Base-by-base conservation (phyloP, 2,113 vertebrate species). In the Rhinoptilus africanus region DNA sequence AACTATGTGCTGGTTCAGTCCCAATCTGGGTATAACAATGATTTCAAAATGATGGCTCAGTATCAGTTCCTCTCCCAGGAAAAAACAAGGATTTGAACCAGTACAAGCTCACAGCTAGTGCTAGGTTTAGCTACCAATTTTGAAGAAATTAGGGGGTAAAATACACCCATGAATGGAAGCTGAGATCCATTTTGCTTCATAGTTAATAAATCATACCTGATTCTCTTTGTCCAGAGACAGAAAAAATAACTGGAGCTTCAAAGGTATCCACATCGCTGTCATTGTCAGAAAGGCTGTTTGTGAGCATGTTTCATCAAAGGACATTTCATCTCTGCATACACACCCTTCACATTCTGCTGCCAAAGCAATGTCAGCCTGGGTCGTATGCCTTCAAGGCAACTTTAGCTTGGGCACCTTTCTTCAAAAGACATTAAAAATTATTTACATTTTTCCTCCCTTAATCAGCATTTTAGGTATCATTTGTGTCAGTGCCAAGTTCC, bases 391-490 rank as follows among this genome's bases (percentile, higher is more conserved):
- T 93, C 83, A 63, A 96, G 76, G 74, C 85, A 91, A 45, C n/a
- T 71, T 92, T 94, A 85, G 89, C 85, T 96, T 94, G 85, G 84
- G 67, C 67, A 94, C 86, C 71, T 71, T 80, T 85, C 94, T 97
- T 97, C 73, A 95, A 93, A 96, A 96, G 94, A 79, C 45, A n/a
- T 60, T 64, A 57, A 68, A 96, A 96, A 74, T 56, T 0, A 96
- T 94, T 75, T 93, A 53, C 88, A 81, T 85, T 79, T 71, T 89
- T 98, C 91, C 78, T 96, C 75, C 81, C 71, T 94, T 97, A 97
- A 94, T 94, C 85, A 96, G 87, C 94, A 45, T 75, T 96, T 96
- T 95, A 82, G 14, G 51, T 68, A 94, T 82, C 35, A 50, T 87
- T 95, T 97, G 85, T 86, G 68, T 75, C 85, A 24, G 62, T 66